Evolutionary conservation across 1,140 invertebrate genomes (phyloP).

Genomic region (Ladona fulva): DNA sequence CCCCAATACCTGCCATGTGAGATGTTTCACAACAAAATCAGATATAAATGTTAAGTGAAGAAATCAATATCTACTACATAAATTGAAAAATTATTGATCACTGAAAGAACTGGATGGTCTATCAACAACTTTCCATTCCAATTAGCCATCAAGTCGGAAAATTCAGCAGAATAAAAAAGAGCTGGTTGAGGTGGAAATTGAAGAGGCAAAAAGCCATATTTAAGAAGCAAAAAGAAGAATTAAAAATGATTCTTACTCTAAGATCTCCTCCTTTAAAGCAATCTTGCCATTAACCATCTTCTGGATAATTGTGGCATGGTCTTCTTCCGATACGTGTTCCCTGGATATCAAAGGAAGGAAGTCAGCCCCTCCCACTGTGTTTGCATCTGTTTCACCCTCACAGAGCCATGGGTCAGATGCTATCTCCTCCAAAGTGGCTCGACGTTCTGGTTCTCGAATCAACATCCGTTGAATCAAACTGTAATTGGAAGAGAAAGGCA

Average conservation of each 20-base stretch:
- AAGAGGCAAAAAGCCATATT: too few species aligned
- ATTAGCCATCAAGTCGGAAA: too few species aligned
- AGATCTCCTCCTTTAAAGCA: conserved; percentile 85
- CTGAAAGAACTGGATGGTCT: too few species aligned
- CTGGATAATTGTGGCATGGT: conserved; percentile 84
- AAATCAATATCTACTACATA: too few species aligned
- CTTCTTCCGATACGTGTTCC: conserved; percentile 81
- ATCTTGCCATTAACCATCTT: conserved; percentile 95
- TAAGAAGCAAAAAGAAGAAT: neutral
- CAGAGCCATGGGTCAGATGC: conserved; percentile 80
- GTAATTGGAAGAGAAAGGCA: conserved; percentile 26
- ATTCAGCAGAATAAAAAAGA: too few species aligned
- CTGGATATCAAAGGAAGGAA: conserved; percentile 63
- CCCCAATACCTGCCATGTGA: too few species aligned
- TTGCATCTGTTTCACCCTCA: conserved; percentile 35
- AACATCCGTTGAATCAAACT: conserved; percentile 88
- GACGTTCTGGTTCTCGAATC: conserved; percentile 80
- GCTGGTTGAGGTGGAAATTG: too few species aligned
- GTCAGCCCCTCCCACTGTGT: conserved; percentile 29
- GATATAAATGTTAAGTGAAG: too few species aligned
- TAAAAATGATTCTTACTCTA: conserved; percentile 53
- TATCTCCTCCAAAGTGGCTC: conserved; percentile 83
- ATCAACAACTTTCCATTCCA: too few species aligned
- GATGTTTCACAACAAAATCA: too few species aligned
- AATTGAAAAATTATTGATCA: too few species aligned